A percentile compares a stretch with the other conserved stretches of the same genome.
Evolutionary conservation across 2,113 vertebrate genomes (phyloP).

Genomic region (Murina feae): DNA sequence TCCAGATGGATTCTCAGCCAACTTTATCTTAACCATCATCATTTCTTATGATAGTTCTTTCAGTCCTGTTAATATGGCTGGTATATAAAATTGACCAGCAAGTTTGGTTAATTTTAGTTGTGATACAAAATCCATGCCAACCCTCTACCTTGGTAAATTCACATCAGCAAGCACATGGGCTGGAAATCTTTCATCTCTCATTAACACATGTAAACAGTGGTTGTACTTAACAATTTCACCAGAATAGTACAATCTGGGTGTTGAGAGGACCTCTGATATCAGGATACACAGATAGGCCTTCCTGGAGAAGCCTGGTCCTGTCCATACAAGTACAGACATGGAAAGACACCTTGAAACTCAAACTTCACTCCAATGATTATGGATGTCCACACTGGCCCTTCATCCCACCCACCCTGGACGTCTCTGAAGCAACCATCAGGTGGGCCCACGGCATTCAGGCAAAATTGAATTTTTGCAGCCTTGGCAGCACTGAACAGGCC

Average conservation of each 20-base stretch:
- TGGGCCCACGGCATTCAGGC: fast-evolving
- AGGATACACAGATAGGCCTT: not conserved
- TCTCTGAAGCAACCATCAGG: not conserved
- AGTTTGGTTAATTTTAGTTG: not conserved
- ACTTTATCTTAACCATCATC: not conserved
- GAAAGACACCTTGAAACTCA: not conserved
- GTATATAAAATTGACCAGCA: not conserved
- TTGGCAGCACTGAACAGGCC: not conserved
- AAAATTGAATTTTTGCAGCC: not conserved
- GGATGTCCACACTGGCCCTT: too few species aligned
- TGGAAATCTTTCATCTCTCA: not conserved
- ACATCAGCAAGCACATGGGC: not conserved
- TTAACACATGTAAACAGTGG: not conserved
- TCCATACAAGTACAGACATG: not conserved
- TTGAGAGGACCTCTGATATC: not conserved
- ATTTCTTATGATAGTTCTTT: not conserved
- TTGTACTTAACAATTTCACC: not conserved
- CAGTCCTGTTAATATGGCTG: not conserved
- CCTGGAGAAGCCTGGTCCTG: not conserved
- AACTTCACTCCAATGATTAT: too few species aligned
- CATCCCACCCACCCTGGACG: not conserved
- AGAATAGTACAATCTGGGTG: not conserved
- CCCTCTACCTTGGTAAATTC: not conserved
- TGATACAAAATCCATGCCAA: not conserved
- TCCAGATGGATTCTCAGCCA: slow-evolving; percentile 46